Evolutionary conservation across 1,140 invertebrate genomes (phyloP), one percentile per base, ranked within the genome.

Genomic region (Habropoda laboriosa): DNA sequence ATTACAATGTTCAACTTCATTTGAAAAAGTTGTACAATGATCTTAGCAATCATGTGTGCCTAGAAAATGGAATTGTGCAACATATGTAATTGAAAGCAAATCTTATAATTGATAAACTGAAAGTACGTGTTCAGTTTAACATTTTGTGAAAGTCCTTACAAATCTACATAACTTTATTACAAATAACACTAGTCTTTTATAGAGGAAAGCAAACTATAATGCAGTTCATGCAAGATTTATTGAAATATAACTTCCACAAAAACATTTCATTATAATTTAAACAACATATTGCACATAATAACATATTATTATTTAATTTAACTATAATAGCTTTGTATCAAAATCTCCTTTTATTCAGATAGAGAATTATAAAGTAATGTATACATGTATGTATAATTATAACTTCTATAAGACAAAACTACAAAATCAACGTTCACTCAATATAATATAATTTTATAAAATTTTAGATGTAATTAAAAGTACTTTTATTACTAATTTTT

Each of bases 21-120:
- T 55, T 45, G 35, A 2, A 2, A 24, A 49, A 40, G 18, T 47
- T 75, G n/a, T 58, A 67, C 30, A 24, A 63, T 58, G 12, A 67
- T 76, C 57, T 45, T 79, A 74, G 21, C 53, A 49, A 76, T 55
- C 35, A 47, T 35, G 27, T 5, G 78, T 80, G 78, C 72, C 61
- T 76, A 60, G 21, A 67, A 75, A 27, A 4, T 76, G 73, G 79
- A 80, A 80, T 80, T 80, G 73, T 53, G 38, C 27, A 61, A 76
- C 61, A 76, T 35, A 53, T 76, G 30, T 76, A 77, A 75, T 66
- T 40, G 40, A 80, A 75, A 47, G 27, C 3, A 58, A 40, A 57
- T 66, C 21, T 16, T 57, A 73, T 10, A 55, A 51, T 49, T 51
- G 18, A 49, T 16, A 67, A 61, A 76, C 4, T 38, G 24, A 7